Conservation (phyloP, 2,797 vertebrate species). For the Tinamus major region DNA sequence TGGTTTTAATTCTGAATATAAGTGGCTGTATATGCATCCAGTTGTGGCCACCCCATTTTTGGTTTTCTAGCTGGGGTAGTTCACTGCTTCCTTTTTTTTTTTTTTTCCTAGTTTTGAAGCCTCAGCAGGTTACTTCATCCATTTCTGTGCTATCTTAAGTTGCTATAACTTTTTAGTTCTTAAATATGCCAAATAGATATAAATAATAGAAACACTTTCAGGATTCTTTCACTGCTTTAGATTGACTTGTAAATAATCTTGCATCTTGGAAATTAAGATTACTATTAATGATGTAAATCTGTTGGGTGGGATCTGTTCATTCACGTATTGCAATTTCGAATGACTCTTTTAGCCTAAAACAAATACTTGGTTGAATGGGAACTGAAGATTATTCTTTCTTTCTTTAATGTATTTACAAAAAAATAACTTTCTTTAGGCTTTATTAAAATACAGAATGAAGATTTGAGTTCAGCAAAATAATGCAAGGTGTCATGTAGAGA, state of each 20-base stretch:
- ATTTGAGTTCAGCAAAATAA: constrained; percentile 4
- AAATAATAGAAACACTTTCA: neutral
- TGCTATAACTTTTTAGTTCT: neutral
- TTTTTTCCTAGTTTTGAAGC: constrained; percentile 22
- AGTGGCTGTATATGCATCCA: neutral
- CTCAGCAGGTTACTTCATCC: neutral
- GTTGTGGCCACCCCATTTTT: neutral
- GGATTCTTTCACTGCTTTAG: neutral
- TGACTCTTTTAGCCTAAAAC: constrained; percentile 10
- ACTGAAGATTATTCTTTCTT: neutral
- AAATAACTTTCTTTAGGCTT: neutral
- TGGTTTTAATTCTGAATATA: constrained; percentile 6
- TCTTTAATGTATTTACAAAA: neutral
- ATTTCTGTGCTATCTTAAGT: constrained; percentile 1
- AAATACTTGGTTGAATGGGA: neutral
- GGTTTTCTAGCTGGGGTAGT: neutral
- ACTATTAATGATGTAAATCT: neutral
- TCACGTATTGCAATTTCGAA: neutral
- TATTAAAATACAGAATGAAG: neutral
- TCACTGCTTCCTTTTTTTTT: neutral
- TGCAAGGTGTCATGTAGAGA: neutral
- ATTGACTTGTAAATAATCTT: neutral
- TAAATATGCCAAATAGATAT: neutral
- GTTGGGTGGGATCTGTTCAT: neutral
- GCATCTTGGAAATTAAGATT: neutral